Evolutionary conservation across 37 sponge, comb jelly and placozoan genomes (phyloP).

Genomic region (Diacarnus erythraeanus): DNA sequence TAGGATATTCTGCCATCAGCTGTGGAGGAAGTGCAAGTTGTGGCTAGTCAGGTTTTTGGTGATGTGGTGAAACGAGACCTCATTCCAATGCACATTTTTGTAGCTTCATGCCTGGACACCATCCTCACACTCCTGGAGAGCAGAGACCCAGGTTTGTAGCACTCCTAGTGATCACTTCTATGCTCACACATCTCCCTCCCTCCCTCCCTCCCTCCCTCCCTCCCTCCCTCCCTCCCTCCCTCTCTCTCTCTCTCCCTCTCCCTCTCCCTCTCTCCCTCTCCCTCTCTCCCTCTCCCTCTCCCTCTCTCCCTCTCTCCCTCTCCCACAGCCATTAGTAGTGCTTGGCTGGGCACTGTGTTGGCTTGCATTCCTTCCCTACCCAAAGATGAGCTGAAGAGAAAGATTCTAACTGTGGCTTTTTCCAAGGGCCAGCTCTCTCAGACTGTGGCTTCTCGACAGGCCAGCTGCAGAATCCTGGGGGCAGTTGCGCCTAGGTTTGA

Average conservation of each 20-base stretch:
- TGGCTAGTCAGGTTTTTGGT: conserved; percentile 20
- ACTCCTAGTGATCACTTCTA: background rate
- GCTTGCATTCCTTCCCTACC: conserved; percentile 37
- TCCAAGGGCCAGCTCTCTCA: conserved; percentile 71
- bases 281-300: background rate
- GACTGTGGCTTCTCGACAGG: conserved; percentile 40
- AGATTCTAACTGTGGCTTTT: conserved; percentile 37
- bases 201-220: background rate
- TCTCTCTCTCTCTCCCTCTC: conserved; percentile 27
- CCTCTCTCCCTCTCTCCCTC: background rate
- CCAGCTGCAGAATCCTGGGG: conserved; percentile 54
- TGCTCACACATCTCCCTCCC: conserved; percentile 8
- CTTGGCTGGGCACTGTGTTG: conserved; percentile 50
- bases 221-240: conserved; percentile 1
- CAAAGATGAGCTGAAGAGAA: conserved; percentile 55
- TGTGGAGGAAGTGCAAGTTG: conserved; percentile 4
- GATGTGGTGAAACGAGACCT: conserved; percentile 5
- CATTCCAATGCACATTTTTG: conserved; percentile 39
- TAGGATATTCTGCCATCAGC: conserved; percentile 14
- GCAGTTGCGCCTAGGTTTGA: conserved; percentile 55
- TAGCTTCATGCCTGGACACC: conserved; percentile 14
- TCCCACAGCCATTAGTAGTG: conserved; percentile 26
- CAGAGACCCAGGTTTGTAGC: conserved; percentile 35
- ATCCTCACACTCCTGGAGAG: conserved; percentile 24
- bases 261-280: conserved; percentile 15